Percentiles rank a stretch among this genome's conserved stretches.
These are phyloP conservation scores for Cheilosia impressa DNA, from an alignment of 2,888 invertebrate species.

Conservation along the genomic window DNA sequence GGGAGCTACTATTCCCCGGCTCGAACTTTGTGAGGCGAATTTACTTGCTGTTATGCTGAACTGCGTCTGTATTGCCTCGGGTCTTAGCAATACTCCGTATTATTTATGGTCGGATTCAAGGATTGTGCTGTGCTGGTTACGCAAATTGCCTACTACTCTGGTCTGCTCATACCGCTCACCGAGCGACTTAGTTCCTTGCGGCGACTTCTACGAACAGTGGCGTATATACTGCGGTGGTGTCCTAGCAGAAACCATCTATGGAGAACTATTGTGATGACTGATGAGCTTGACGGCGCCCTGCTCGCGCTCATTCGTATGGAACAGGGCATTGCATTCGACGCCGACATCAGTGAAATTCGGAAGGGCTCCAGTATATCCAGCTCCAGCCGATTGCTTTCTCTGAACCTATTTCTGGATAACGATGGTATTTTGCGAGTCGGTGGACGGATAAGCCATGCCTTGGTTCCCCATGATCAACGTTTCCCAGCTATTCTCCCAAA, in stretches of 20 bases:
- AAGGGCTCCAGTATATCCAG: too few relatives aligned
- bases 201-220: background rate
- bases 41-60: background rate
- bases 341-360: too few relatives aligned
- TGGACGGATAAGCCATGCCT: too few relatives aligned
- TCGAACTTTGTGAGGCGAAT: slow-evolving; percentile 25
- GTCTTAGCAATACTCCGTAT: background rate
- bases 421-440: too few relatives aligned
- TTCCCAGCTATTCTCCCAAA: too few relatives aligned
- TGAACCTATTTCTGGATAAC: too few relatives aligned
- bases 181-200: background rate
- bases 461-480: too few relatives aligned
- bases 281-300: background rate
- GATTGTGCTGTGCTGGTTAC: slow-evolving; percentile 26
- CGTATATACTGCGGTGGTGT: background rate
- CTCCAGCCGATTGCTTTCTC: too few relatives aligned
- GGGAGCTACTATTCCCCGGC: slow-evolving; percentile 9
- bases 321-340: too few relatives aligned
- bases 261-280: slow-evolving; percentile 1
- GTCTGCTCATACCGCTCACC: background rate
- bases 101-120: slow-evolving; percentile 24
- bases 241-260: background rate
- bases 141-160: background rate
- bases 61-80: background rate
- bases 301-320: too few relatives aligned